phyloP scores from a whole-genome alignment of 1,140 invertebrate genomes.

The Samia ricini region DNA sequence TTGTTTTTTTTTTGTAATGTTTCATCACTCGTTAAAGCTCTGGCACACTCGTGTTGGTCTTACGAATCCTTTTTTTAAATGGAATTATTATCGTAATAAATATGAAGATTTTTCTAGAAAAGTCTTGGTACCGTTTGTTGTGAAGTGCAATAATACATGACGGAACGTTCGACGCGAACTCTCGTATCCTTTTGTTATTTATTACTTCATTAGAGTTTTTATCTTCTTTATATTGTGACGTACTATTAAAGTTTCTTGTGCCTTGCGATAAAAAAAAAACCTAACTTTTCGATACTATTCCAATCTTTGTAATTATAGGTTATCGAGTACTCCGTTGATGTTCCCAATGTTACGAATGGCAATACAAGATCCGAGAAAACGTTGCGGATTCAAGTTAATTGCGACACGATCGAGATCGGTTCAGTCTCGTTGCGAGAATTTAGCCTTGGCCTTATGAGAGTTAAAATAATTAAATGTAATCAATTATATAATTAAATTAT shows the following conservation, averaged over 20 bases:
- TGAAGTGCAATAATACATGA: conserved; percentile 43
- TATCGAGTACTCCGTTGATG: conserved; percentile 10
- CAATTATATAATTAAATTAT: conserved; percentile 61
- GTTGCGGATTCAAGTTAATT: conserved; percentile 32
- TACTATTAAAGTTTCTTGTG: conserved; percentile 59
- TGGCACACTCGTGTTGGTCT: conserved; percentile 75
- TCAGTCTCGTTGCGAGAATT: conserved; percentile 75
- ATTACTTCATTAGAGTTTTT: conserved; percentile 14
- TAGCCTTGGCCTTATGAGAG: conserved; percentile 77
- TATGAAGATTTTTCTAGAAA: conserved; percentile 32
- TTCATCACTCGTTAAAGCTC: conserved; percentile 74
- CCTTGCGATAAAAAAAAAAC: conserved; percentile 53
- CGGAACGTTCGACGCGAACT: conserved; percentile 32
- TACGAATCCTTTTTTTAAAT: conserved; percentile 64
- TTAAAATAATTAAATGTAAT: conserved; percentile 72
- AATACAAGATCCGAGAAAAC: conserved; percentile 5
- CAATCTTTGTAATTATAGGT: conserved; percentile 24
- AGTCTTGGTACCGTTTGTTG: conserved; percentile 42
- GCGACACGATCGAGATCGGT: conserved; percentile 55
- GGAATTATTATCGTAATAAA: conserved; percentile 67
- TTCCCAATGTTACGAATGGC: background rate
- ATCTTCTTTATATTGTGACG: conserved; percentile 24
- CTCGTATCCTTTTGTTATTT: conserved; percentile 35
- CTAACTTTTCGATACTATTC: conserved; percentile 34
- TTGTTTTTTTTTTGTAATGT: conserved; percentile 74